Conservation (phyloP, 1,140 invertebrate species). For the Olivierus martensii region DNA sequence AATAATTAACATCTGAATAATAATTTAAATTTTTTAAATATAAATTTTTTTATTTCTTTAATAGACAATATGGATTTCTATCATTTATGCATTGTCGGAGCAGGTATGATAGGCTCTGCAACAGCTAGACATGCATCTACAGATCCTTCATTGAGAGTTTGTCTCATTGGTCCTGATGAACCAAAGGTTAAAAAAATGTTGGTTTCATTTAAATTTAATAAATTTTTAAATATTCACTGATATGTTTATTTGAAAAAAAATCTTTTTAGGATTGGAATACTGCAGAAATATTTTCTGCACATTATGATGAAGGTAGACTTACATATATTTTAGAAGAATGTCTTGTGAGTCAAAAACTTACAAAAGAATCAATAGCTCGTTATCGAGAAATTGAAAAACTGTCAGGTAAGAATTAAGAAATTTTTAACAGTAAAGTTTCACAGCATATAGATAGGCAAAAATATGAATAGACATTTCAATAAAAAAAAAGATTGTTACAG, state of each 20-base stretch:
- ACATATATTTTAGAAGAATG: not conserved
- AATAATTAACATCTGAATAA: no score
- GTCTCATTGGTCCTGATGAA: constrained; percentile 3
- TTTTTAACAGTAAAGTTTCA: no score
- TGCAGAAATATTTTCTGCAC: constrained; percentile 3
- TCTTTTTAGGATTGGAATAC: not conserved
- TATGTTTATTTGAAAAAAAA: not conserved
- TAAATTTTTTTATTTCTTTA: no score
- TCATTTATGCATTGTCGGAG: constrained; percentile 5
- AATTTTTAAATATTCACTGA: not conserved
- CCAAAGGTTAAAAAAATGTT: not conserved
- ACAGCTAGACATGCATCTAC: constrained; percentile 5
- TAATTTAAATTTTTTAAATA: no score
- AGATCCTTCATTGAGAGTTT: constrained; percentile 1
- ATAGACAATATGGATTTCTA: not conserved
- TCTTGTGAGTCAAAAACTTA: not conserved
- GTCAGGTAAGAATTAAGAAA: constrained; percentile 4
- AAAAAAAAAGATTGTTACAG: no score
- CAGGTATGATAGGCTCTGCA: constrained; percentile 5
- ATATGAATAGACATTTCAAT: no score
- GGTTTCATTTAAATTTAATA: not conserved
- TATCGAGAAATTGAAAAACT: constrained; percentile 4
- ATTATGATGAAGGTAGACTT: constrained; percentile 9
- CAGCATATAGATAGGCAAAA: no score
- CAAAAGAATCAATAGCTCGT: not conserved